Evolutionary conservation across 2,797 vertebrate species (phyloP).

Genomic region (Graptemys geographica): DNA sequence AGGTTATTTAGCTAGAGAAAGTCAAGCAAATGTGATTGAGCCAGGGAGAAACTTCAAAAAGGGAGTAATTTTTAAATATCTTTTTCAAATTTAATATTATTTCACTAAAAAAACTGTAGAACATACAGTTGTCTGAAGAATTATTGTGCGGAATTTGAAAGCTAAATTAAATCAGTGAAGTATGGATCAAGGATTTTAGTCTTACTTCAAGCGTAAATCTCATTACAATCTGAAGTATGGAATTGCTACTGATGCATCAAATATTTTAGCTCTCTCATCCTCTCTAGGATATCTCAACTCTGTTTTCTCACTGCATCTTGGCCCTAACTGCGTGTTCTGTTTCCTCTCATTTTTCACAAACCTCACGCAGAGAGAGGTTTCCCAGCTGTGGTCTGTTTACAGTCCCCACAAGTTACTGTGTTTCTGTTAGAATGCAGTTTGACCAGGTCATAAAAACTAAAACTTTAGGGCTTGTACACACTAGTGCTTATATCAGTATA

Average conservation of each 20-base stretch:
- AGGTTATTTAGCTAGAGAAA: rapidly evolving
- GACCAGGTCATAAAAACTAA: background rate
- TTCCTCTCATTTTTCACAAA: background rate
- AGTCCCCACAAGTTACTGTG: background rate
- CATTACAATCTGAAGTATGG: background rate
- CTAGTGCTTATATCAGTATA: too few relatives aligned
- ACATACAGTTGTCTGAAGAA: background rate
- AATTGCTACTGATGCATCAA: background rate
- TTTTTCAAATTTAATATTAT: background rate
- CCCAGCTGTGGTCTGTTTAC: background rate
- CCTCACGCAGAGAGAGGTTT: background rate
- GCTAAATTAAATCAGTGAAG: background rate
- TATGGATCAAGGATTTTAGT: background rate
- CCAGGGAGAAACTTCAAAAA: background rate
- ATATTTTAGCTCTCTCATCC: background rate
- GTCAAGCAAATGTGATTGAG: background rate
- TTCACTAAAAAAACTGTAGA: background rate
- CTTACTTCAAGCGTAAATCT: background rate
- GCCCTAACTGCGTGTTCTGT: background rate
- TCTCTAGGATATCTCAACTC: background rate
- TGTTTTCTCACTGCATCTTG: background rate
- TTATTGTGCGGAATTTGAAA: background rate
- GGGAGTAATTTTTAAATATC: background rate
- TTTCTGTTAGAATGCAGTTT: background rate
- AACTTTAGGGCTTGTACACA: background rate